These are phyloP conservation scores for Cyphomyrus discorhynchus DNA, from an alignment of 2,113 vertebrate species.

Conservation along the genomic window DNA sequence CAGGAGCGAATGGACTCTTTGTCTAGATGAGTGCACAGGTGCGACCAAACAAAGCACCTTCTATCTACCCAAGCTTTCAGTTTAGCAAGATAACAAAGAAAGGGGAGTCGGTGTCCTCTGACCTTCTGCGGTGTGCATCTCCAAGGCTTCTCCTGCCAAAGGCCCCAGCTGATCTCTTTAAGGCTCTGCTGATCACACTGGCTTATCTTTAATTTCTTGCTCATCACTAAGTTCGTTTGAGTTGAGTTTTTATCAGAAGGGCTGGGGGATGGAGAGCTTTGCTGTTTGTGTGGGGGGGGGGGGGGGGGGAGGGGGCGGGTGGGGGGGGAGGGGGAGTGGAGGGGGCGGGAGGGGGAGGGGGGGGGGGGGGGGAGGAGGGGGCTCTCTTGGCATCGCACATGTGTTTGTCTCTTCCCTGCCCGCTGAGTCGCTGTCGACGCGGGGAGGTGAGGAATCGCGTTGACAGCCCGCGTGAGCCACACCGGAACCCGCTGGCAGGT, in stretches of 20 bases:
- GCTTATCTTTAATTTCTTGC: constrained; percentile 10
- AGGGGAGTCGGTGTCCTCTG: background rate
- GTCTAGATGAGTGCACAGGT: background rate
- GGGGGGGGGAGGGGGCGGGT: too few species aligned
- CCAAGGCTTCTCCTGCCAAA: background rate
- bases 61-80: background rate
- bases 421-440: background rate
- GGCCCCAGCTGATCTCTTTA: background rate
- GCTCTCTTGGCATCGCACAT: background rate
- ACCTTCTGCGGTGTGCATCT: background rate
- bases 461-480: background rate
- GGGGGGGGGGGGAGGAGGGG: too few species aligned
- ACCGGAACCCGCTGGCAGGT: background rate
- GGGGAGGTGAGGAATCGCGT: constrained; percentile 7
- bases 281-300: background rate
- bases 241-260: background rate
- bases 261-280: background rate
- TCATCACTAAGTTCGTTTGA: background rate
- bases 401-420: background rate
- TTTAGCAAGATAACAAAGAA: background rate
- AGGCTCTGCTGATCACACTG: too few species aligned
- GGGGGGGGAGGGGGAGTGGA: too few species aligned
- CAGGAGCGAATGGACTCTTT: background rate
- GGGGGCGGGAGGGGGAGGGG: too few species aligned
- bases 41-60: background rate